These are phyloP conservation scores for Tarsius wallacei DNA, from an alignment of 2,797 vertebrate species.

Conservation along the genomic window DNA sequence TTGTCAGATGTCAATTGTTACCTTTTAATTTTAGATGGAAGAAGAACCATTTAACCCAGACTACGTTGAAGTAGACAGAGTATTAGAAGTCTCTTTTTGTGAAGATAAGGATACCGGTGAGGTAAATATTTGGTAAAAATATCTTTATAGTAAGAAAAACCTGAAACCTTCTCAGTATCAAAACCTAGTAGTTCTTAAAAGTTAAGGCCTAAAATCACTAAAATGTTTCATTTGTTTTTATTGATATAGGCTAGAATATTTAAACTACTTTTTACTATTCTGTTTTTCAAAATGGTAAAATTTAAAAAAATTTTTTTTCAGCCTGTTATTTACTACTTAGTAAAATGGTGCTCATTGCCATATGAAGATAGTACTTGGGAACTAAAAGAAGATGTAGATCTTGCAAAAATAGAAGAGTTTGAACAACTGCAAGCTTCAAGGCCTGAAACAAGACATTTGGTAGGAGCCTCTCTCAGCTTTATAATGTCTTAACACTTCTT, in stretches of 20 bases:
- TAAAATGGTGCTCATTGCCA: conserved; percentile 99
- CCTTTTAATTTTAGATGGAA: conserved; percentile 94
- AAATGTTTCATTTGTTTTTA: conserved; percentile 22
- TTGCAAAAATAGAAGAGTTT: conserved; percentile 99
- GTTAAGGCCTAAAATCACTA: background rate
- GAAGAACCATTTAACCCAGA: conserved; percentile 99
- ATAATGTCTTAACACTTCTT: conserved; percentile 50
- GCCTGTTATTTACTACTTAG: conserved; percentile 99
- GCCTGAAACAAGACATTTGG: conserved; percentile 95
- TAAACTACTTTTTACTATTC: background rate
- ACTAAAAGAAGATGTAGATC: conserved; percentile 98
- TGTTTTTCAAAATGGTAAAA: conserved; percentile 85
- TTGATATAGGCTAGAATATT: background rate
- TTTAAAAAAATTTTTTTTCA: conserved; percentile 89
- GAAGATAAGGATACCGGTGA: conserved; percentile 99
- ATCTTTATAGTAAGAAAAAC: conserved; percentile 35
- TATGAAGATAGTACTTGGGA: conserved; percentile 99
- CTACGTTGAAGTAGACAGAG: conserved; percentile 98
- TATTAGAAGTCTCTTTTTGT: conserved; percentile 99
- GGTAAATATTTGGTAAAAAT: conserved; percentile 91
- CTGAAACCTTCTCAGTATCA: background rate
- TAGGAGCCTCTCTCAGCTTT: conserved; percentile 89
- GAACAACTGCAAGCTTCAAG: conserved; percentile 97
- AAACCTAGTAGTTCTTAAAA: background rate
- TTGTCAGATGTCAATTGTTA: conserved; percentile 49